phyloP scores from a whole-genome alignment of 2,888 invertebrate species.

The Miltochrista miniata region DNA sequence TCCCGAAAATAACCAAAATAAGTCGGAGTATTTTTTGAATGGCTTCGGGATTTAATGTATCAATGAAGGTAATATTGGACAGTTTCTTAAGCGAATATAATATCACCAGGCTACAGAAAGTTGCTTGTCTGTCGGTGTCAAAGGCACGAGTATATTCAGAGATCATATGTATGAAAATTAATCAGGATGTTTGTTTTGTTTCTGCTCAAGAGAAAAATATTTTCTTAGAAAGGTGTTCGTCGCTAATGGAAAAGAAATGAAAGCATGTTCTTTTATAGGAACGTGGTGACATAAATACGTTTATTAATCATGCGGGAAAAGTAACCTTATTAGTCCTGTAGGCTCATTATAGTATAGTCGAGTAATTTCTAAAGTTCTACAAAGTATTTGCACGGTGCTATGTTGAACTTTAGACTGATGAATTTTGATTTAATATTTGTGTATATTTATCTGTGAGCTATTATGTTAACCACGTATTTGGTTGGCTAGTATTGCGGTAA shows the following conservation, averaged over 20 bases:
- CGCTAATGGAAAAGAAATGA: slow-evolving; percentile 5
- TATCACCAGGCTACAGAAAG: background rate
- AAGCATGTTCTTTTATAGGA: background rate
- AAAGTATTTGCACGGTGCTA: no score
- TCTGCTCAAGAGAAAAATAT: slow-evolving; percentile 10
- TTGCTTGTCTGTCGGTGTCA: slow-evolving; percentile 1
- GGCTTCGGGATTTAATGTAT: no score
- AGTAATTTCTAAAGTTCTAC: no score
- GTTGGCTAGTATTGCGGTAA: no score
- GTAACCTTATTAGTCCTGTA: background rate
- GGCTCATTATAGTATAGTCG: background rate
- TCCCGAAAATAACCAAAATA: no score
- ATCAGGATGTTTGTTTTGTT: slow-evolving; percentile 17
- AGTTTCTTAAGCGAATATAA: no score
- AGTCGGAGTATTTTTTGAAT: no score
- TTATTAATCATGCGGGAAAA: background rate
- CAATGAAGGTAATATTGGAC: no score
- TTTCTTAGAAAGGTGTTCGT: slow-evolving; percentile 2
- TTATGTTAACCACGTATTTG: no score
- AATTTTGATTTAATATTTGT: no score
- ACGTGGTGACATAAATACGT: background rate
- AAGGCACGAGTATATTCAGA: slow-evolving; percentile 5
- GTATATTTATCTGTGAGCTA: no score
- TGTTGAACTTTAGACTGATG: no score
- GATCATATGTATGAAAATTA: slow-evolving; percentile 17